These are phyloP conservation scores for Callithrix jacchus DNA, from an alignment of 2,113 vertebrate genomes.

Conservation along the genomic window DNA sequence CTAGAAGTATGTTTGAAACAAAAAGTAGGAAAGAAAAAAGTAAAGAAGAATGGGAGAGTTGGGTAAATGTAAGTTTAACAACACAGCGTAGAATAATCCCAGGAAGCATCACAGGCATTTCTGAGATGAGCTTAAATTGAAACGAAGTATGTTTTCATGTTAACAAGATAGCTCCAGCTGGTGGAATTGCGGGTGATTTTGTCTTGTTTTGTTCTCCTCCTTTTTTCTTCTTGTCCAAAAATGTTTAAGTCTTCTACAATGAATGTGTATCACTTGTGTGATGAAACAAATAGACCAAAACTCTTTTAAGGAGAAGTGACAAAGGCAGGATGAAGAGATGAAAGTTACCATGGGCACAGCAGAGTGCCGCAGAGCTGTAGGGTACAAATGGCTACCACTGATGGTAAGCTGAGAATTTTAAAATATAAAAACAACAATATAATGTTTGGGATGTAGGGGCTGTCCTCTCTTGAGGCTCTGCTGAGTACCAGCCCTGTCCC, in stretches of 20 bases:
- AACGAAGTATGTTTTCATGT: constrained; percentile 17
- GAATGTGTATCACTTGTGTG: constrained; percentile 15
- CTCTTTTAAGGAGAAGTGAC: constrained; percentile 3
- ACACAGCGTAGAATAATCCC: neutral
- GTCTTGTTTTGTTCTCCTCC: neutral
- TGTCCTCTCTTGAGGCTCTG: neutral
- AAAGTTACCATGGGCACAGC: too few relatives aligned
- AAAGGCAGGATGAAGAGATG: neutral
- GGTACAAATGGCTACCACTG: neutral
- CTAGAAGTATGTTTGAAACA: constrained; percentile 41
- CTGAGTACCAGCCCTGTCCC: neutral
- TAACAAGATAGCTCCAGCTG: neutral
- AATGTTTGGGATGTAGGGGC: neutral
- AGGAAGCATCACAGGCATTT: neutral
- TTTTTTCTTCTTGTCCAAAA: neutral
- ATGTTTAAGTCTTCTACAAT: neutral
- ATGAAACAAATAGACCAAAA: constrained; percentile 8
- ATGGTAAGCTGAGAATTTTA: neutral
- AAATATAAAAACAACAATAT: neutral
- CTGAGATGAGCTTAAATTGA: neutral
- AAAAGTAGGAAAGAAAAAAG: neutral
- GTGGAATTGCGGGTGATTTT: neutral
- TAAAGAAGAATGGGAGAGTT: neutral
- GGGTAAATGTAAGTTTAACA: constrained; percentile 42
- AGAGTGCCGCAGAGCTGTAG: neutral